Conservation (phyloP, 2,113 vertebrate species). For the Colinus virginianus region DNA sequence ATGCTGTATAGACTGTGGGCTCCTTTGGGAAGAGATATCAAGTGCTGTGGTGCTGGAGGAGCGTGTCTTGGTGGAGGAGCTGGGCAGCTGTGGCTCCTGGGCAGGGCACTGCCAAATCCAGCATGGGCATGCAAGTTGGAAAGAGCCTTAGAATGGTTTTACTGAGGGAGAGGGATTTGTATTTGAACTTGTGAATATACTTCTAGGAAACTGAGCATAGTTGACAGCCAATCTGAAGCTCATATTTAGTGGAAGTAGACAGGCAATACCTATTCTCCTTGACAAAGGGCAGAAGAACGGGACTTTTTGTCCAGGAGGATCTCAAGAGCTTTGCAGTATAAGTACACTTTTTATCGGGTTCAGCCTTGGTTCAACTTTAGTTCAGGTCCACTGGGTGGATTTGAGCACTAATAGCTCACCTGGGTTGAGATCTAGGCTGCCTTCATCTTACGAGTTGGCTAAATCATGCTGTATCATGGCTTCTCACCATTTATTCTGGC, state of each 20-base stretch:
- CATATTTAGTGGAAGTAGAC: not conserved
- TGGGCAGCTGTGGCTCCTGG: not conserved
- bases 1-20: accelerated
- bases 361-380: not conserved
- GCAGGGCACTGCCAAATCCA: not conserved
- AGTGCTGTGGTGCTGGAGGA: not conserved
- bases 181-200: not conserved
- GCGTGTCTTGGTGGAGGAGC: not conserved
- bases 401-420: not conserved
- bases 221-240: not conserved
- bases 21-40: not conserved
- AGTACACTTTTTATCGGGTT: not conserved
- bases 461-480: accelerated
- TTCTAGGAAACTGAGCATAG: not conserved
- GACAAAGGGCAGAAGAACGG: not conserved
- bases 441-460: not conserved
- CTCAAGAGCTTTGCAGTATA: not conserved
- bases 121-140: not conserved
- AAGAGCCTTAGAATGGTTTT: not conserved
- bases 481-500: not conserved
- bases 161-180: not conserved
- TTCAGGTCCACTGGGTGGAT: not conserved
- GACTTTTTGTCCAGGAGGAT: not conserved
- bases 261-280: not conserved
- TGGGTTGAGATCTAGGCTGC: not conserved